Percentiles rank a stretch among this genome's conserved stretches.
These are phyloP conservation scores for Gobiocypris rarus DNA, from an alignment of 2,113 vertebrate species.

Conservation along the genomic window DNA sequence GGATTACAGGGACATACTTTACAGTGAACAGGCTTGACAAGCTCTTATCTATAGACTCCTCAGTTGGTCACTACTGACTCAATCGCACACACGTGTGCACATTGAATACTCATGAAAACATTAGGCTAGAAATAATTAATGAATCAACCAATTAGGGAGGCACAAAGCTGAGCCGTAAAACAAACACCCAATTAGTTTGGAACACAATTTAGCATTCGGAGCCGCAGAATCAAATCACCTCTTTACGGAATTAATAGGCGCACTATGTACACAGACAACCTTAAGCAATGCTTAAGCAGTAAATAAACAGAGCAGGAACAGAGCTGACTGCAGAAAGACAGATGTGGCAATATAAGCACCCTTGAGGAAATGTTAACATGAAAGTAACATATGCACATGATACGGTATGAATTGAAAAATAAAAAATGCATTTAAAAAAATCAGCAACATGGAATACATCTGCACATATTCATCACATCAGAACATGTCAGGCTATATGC, in stretches of 20 bases:
- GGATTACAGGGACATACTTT: constrained; percentile 50
- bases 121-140: constrained; percentile 49
- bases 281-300: constrained; percentile 18
- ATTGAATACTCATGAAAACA: constrained; percentile 30
- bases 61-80: constrained; percentile 19
- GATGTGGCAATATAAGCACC: neutral
- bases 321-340: neutral
- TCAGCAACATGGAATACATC: no score
- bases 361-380: neutral
- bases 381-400: neutral
- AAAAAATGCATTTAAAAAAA: no score
- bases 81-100: neutral
- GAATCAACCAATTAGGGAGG: constrained; percentile 45
- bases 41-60: constrained; percentile 47
- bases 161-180: constrained; percentile 46
- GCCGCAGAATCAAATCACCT: constrained; percentile 42
- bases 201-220: constrained; percentile 36
- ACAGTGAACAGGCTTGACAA: constrained; percentile 48
- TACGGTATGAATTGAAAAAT: neutral
- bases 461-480: no score
- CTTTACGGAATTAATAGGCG: constrained; percentile 47
- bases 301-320: constrained; percentile 5
- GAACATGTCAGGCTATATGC: no score
- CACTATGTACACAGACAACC: constrained; percentile 37
- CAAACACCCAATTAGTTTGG: constrained; percentile 49